Conservation (phyloP, 2,797 vertebrate genomes). For the Mionectes olivaceus region DNA sequence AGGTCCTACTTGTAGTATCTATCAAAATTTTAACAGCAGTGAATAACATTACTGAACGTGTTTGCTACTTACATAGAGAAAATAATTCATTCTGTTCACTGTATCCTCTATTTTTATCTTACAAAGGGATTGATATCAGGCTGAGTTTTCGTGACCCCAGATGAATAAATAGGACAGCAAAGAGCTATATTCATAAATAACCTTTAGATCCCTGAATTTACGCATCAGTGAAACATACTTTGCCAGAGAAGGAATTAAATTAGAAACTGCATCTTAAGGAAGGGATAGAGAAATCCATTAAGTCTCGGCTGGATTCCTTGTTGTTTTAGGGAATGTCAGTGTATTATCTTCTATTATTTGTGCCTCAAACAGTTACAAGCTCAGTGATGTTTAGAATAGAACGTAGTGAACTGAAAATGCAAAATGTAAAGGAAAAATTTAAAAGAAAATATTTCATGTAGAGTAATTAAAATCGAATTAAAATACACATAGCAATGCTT, state of each 20-base stretch:
- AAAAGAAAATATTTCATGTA: slow-evolving; percentile 35
- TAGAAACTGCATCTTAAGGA: slow-evolving; percentile 36
- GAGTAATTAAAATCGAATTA: not conserved
- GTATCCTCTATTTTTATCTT: not conserved
- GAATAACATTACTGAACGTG: not conserved
- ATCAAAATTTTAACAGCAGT: not conserved
- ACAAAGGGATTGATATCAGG: not conserved
- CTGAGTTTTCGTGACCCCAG: not conserved
- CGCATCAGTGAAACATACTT: not conserved
- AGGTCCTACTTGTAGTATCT: not conserved
- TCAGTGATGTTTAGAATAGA: slow-evolving; percentile 20
- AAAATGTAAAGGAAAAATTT: not conserved
- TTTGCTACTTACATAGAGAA: not conserved
- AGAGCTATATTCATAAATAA: slow-evolving; percentile 24
- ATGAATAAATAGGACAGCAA: slow-evolving; percentile 40
- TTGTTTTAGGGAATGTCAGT: slow-evolving; percentile 36
- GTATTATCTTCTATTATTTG: slow-evolving; percentile 55
- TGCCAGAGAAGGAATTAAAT: slow-evolving; percentile 34
- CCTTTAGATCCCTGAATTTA: slow-evolving; percentile 28
- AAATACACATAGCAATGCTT: not conserved
- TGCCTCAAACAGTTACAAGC: slow-evolving; percentile 21
- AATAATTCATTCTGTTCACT: not conserved
- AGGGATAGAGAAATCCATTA: slow-evolving; percentile 23
- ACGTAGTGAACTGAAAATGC: not conserved
- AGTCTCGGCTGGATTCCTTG: slow-evolving; percentile 4